Evolutionary conservation across 2,113 vertebrate genomes (phyloP).

Genomic region (Ariopsis seemanni): DNA sequence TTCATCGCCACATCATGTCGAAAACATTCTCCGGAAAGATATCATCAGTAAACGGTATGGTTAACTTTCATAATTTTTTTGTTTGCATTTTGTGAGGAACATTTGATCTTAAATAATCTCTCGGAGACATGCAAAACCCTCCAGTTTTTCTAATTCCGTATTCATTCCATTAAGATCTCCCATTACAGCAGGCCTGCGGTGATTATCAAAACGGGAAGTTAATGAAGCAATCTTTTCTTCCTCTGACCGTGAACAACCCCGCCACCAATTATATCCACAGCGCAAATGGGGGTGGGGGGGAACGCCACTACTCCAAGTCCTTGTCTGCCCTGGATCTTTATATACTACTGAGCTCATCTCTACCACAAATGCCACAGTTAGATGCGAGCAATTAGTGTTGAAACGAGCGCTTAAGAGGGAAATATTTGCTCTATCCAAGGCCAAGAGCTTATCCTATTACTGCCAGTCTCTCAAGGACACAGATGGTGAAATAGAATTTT

Average conservation of each 20-base stretch:
- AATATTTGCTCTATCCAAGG: slow-evolving; percentile 55
- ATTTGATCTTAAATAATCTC: slow-evolving; percentile 24
- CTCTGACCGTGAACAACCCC: slow-evolving; percentile 67
- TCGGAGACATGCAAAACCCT: slow-evolving; percentile 56
- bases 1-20: background rate
- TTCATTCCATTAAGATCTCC: slow-evolving; percentile 63
- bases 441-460: slow-evolving; percentile 54
- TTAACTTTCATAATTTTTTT: background rate
- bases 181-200: slow-evolving; percentile 59
- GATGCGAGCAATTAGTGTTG: slow-evolving; percentile 58
- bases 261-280: slow-evolving; percentile 69
- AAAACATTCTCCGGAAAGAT: background rate
- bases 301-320: slow-evolving; percentile 55
- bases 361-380: slow-evolving; percentile 64
- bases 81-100: background rate
- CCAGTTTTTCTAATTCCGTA: slow-evolving; percentile 49
- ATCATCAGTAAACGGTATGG: background rate
- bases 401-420: slow-evolving; percentile 41
- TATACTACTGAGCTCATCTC: slow-evolving; percentile 63
- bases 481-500: slow-evolving; percentile 35
- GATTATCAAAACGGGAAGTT: slow-evolving; percentile 69
- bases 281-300: slow-evolving; percentile 49
- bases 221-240: slow-evolving; percentile 74
- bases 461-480: slow-evolving; percentile 41
- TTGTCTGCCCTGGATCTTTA: slow-evolving; percentile 58